These are phyloP conservation scores for Copidosoma aretas DNA, from an alignment of 2,888 invertebrate genomes.

Conservation along the genomic window DNA sequence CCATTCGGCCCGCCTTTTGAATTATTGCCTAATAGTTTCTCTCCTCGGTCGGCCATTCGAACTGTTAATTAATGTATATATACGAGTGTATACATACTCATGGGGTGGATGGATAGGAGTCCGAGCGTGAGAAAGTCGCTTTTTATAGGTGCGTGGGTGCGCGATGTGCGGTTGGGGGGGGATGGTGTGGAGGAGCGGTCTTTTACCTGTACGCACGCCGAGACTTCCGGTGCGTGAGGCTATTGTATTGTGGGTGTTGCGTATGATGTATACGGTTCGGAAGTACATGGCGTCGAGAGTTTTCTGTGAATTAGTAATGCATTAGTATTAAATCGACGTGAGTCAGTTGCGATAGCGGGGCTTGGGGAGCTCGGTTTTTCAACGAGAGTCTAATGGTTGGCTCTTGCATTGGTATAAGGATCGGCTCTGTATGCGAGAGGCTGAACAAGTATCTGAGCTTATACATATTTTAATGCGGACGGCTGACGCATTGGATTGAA, in stretches of 20 bases:
- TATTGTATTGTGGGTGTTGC: neutral
- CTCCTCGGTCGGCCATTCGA: constrained; percentile 12
- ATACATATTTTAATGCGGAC: no score
- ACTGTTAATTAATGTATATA: constrained; percentile 31
- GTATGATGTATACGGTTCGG: no score
- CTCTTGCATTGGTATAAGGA: no score
- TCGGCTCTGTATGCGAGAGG: no score
- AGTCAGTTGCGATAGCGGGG: neutral
- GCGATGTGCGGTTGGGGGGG: neutral
- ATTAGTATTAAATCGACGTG: neutral
- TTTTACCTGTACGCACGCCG: neutral
- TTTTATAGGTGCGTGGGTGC: constrained; percentile 1
- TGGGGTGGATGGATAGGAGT: no score
- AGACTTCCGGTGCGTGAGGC: constrained; percentile 6
- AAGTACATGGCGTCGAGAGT: neutral
- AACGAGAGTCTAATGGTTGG: no score
- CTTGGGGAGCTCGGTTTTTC: neutral
- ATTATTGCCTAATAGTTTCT: constrained; percentile 24
- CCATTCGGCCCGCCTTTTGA: constrained; percentile 40
- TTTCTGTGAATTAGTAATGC: neutral
- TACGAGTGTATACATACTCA: neutral
- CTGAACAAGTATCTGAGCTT: no score
- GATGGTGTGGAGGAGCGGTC: neutral
- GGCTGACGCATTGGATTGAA: no score
- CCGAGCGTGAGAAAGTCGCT: constrained; percentile 32